These are phyloP conservation scores for Tridacna crocea DNA, from an alignment of 2,888 invertebrate species.

Conservation along the genomic window DNA sequence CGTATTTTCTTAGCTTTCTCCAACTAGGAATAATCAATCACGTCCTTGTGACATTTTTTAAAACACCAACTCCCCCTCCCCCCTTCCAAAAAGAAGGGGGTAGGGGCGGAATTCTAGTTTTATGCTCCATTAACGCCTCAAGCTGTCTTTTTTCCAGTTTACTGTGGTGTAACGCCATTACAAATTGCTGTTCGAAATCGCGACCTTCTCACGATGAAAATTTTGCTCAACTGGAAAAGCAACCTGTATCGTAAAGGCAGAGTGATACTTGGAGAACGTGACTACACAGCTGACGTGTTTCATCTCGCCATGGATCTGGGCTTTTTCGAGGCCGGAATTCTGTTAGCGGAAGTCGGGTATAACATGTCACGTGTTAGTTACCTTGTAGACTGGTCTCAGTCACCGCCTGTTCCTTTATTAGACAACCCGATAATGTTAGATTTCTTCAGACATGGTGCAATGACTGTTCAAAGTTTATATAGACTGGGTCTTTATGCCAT, in stretches of 20 bases:
- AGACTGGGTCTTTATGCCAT: slow-evolving; percentile 31
- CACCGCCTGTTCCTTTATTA: slow-evolving; percentile 47
- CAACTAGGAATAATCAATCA: too few relatives aligned
- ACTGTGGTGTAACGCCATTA: slow-evolving; percentile 71
- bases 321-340: slow-evolving; percentile 63
- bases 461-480: slow-evolving; percentile 46
- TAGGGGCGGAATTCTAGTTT: too few relatives aligned
- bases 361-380: slow-evolving; percentile 55
- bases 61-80: too few relatives aligned
- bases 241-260: slow-evolving; percentile 66
- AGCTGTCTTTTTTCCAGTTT: slow-evolving; percentile 59
- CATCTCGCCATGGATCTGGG: slow-evolving; percentile 72
- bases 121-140: neutral
- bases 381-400: slow-evolving; percentile 54
- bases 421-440: slow-evolving; percentile 55
- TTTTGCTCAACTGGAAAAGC: slow-evolving; percentile 68
- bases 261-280: slow-evolving; percentile 60
- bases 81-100: too few relatives aligned
- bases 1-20: too few relatives aligned
- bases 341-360: slow-evolving; percentile 69
- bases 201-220: slow-evolving; percentile 63
- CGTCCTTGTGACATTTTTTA: too few relatives aligned
- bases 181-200: slow-evolving; percentile 66
- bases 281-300: slow-evolving; percentile 70
- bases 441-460: slow-evolving; percentile 51